phyloP scores from a whole-genome alignment of 2,113 vertebrate species.

The Onychostoma macrolepis region DNA sequence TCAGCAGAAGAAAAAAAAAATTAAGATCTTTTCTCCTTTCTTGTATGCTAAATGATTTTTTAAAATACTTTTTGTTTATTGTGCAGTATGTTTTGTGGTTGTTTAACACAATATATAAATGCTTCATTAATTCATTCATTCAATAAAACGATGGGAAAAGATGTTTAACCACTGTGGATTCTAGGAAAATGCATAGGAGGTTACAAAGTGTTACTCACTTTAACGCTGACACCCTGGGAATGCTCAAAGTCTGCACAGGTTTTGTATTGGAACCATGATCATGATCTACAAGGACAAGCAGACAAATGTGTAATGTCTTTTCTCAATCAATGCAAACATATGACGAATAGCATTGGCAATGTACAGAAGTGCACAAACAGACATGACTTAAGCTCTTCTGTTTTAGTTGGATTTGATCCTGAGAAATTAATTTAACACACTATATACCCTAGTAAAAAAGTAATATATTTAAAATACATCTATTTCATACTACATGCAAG shows the following conservation, averaged over 20 bases:
- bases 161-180: background rate
- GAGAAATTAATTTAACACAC: background rate
- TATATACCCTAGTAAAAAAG: too few relatives aligned
- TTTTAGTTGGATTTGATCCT: background rate
- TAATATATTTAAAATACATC: too few relatives aligned
- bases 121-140: too few relatives aligned
- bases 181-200: background rate
- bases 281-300: slow-evolving; percentile 8
- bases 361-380: background rate
- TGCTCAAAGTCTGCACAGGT: slow-evolving; percentile 2
- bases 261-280: background rate
- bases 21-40: background rate
- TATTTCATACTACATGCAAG: too few relatives aligned
- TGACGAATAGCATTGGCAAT: too few relatives aligned
- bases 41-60: background rate
- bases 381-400: background rate
- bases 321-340: background rate
- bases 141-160: background rate
- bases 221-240: slow-evolving; percentile 10
- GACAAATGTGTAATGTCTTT: background rate
- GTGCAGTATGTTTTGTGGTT: background rate
- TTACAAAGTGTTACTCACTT: background rate
- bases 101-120: background rate
- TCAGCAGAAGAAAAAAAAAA: background rate
- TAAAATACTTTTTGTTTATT: background rate